Percentiles rank a stretch among this genome's conserved stretches.
Evolutionary conservation across 2,113 vertebrate genomes (phyloP).

Genomic region (Cyrtonyx montezumae): DNA sequence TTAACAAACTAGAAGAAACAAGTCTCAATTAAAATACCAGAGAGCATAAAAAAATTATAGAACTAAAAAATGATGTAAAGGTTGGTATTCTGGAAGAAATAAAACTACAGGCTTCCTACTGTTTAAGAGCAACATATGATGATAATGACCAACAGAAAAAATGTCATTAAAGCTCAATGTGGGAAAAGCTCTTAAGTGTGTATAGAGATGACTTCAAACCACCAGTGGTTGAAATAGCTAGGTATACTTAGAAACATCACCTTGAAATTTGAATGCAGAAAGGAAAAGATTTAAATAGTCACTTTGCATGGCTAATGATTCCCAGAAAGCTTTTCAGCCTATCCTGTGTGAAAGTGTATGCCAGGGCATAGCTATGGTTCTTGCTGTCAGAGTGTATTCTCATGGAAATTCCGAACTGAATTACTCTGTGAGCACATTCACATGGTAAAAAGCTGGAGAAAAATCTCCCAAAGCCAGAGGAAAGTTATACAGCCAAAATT

Average conservation of each 20-base stretch:
- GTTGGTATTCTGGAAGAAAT: slow-evolving; percentile 49
- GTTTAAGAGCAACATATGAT: slow-evolving; percentile 60
- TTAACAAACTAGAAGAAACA: slow-evolving; percentile 45
- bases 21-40: slow-evolving; percentile 47
- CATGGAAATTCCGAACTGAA: slow-evolving; percentile 48
- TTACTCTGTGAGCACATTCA: slow-evolving; percentile 53
- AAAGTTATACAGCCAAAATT: slow-evolving; percentile 61
- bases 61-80: background rate
- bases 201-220: slow-evolving; percentile 54
- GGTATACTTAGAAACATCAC: slow-evolving; percentile 59
- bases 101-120: slow-evolving; percentile 47
- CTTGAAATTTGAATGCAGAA: slow-evolving; percentile 64
- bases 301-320: slow-evolving; percentile 17
- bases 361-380: background rate
- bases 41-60: background rate
- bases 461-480: slow-evolving; percentile 49
- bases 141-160: slow-evolving; percentile 53
- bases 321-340: slow-evolving; percentile 55
- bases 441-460: slow-evolving; percentile 55
- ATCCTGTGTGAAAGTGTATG: background rate
- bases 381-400: slow-evolving; percentile 60
- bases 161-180: slow-evolving; percentile 44
- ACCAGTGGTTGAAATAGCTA: slow-evolving; percentile 38
- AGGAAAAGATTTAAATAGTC: slow-evolving; percentile 44
- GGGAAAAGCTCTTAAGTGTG: slow-evolving; percentile 65